Conservation (phyloP, 35 echinoderm and acorn worm genomes). For the Ophiothrix spiculata region DNA sequence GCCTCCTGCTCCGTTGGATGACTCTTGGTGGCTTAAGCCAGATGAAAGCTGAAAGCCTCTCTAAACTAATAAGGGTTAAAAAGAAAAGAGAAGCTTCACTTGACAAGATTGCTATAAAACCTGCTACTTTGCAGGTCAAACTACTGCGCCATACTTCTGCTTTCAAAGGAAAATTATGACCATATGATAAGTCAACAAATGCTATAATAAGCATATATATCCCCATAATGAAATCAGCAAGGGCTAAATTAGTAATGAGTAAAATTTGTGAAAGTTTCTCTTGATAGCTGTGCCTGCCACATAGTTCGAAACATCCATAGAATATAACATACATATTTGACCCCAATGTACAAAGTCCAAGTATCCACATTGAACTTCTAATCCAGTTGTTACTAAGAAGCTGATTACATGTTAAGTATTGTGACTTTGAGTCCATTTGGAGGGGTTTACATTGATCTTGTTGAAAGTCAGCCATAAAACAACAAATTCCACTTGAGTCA, state of each 20-base stretch:
- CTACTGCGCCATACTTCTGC: constrained; percentile 39
- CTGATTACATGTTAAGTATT: neutral
- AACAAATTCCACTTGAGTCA: neutral
- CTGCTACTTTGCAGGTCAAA: constrained; percentile 18
- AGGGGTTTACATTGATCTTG: neutral
- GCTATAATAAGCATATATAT: constrained; percentile 44
- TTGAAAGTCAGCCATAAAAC: neutral
- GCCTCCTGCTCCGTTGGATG: too few relatives aligned
- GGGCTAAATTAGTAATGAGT: constrained; percentile 30
- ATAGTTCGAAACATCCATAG: neutral
- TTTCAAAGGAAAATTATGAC: constrained; percentile 4
- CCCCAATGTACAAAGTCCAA: neutral
- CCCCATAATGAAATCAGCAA: constrained; percentile 38
- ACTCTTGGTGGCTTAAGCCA: too few relatives aligned
- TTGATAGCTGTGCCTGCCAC: neutral
- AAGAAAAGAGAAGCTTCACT: constrained; percentile 56
- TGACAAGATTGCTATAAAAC: constrained; percentile 36
- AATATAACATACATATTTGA: neutral
- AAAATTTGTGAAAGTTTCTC: neutral
- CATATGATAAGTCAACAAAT: neutral
- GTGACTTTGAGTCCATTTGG: neutral
- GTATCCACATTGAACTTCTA: neutral
- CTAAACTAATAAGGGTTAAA: constrained; percentile 33
- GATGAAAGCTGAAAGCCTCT: constrained; percentile 32
- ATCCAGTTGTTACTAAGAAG: neutral